Evolutionary conservation across 53 echinoderm and acorn worm genomes (phyloP).

Genomic region (Holothuria leucospilota): DNA sequence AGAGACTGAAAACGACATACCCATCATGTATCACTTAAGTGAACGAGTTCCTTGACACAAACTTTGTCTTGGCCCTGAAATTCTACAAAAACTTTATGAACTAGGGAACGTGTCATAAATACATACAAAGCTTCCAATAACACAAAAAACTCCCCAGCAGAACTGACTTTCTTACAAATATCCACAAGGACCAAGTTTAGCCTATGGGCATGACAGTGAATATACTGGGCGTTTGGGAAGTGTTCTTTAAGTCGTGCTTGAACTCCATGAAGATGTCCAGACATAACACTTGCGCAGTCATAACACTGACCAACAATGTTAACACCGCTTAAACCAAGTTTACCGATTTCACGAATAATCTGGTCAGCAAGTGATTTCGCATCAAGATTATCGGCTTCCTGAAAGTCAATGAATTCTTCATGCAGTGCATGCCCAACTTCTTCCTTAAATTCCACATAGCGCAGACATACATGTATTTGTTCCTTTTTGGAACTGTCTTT

Average conservation of each 20-base stretch:
- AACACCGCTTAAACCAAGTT: constrained; percentile 15
- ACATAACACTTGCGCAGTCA: constrained; percentile 37
- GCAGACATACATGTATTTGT: constrained; percentile 36
- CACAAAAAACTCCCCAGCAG: constrained; percentile 41
- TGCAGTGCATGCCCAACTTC: not conserved
- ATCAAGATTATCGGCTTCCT: constrained; percentile 42
- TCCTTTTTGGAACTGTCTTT: constrained; percentile 21
- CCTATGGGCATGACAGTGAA: constrained; percentile 22
- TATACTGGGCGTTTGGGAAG: constrained; percentile 29
- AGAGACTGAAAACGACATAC: constrained; percentile 21
- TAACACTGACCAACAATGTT: constrained; percentile 44
- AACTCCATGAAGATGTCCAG: constrained; percentile 40
- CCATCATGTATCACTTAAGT: constrained; percentile 46
- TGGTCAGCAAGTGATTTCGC: constrained; percentile 29
- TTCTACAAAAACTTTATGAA: constrained; percentile 29
- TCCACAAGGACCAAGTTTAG: constrained; percentile 41
- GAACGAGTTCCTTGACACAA: constrained; percentile 25
- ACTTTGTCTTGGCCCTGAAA: constrained; percentile 2
- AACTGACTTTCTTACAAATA: constrained; percentile 28
- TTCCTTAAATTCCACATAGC: constrained; percentile 31
- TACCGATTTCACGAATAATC: constrained; percentile 4
- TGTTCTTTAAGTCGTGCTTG: constrained; percentile 27
- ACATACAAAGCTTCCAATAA: constrained; percentile 20
- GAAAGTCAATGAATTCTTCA: constrained; percentile 47
- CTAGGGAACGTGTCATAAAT: not conserved